Conservation (phyloP, 1,140 invertebrate species). For the Drosophila kohkoa region DNA sequence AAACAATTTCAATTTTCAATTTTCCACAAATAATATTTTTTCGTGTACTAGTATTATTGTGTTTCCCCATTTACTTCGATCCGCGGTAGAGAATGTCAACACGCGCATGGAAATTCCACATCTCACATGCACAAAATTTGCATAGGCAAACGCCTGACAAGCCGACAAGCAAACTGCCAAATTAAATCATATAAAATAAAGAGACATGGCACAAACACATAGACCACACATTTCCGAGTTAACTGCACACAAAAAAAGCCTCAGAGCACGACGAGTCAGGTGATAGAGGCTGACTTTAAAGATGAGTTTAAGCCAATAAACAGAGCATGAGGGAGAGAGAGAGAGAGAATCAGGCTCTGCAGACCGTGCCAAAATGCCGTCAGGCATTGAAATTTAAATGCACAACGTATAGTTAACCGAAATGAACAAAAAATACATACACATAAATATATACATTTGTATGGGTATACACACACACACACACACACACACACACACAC, state of each 20-base stretch:
- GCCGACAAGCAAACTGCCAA: slow-evolving; percentile 56
- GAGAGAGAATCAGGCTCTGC: background rate
- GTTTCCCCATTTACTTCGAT: slow-evolving; percentile 4
- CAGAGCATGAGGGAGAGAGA: slow-evolving; percentile 14
- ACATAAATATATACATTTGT: slow-evolving; percentile 7
- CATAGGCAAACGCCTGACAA: slow-evolving; percentile 60
- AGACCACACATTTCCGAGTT: slow-evolving; percentile 29
- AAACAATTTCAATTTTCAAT: background rate
- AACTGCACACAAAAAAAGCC: slow-evolving; percentile 39
- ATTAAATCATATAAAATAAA: slow-evolving; percentile 75
- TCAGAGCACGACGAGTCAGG: slow-evolving; percentile 26
- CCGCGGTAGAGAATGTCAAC: slow-evolving; percentile 1
- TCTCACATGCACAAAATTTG: slow-evolving; percentile 52
- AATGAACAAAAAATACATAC: slow-evolving; percentile 19
- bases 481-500: background rate
- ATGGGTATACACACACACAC: too few species aligned
- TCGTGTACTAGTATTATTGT: slow-evolving; percentile 8
- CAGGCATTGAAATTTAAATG: slow-evolving; percentile 78
- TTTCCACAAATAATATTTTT: background rate
- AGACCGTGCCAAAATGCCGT: slow-evolving; percentile 47
- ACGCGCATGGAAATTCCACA: background rate
- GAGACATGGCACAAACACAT: slow-evolving; percentile 32
- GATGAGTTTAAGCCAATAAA: slow-evolving; percentile 31
- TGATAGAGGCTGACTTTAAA: slow-evolving; percentile 33
- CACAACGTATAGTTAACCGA: slow-evolving; percentile 67